Evolutionary conservation across 2,888 invertebrate species (phyloP), one percentile per base, ranked within the genome.

Genomic region (Emesis furor): DNA sequence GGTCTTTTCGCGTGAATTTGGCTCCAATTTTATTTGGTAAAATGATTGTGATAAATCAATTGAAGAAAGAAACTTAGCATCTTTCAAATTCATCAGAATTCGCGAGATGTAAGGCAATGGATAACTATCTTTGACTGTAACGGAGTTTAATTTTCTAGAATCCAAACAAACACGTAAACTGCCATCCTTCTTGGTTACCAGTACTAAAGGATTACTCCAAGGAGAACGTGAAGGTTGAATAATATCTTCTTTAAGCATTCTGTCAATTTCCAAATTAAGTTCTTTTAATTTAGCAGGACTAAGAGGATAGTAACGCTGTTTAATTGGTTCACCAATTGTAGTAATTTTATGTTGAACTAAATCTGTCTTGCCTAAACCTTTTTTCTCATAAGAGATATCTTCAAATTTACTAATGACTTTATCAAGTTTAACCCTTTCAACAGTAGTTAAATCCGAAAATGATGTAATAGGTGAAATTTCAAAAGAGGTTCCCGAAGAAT

Each of bases 141-240:
- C 51, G 10, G 51, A 51, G 14, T 51, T 51, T 10, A 10, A 51
- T 10, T 51, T 51, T 51, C 51, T 51, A 3, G 51, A 51, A 51
- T 51, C 51, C 3, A 51, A 10, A 10, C 51, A 51, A 51, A 51
- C 51, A 10, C 51, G 7, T 3, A 10, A 10, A 3, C 37, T 46
- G 8, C 79, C 82, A 39, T 79, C 17, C 7, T 68, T 14, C 39
- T 82, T 82, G 17, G 42, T 24, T 0, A 42, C 79, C 62, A 82
- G 59, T 1, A 59, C 35, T 12, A 76, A 46, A 7, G 82, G 82
- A 51, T 30, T 67, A 17, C 69, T 69, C 82, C 82, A 82, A 0
- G 76, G 73, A 17, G 73, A 73, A 17, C 14, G 17, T 17, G 59
- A 59, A 1, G 76, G 76, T 32, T 79, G 76, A 8, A 82, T 71